Evolutionary conservation across 2,888 invertebrate species (phyloP).

Genomic region (Troglohyphantes excavatus): DNA sequence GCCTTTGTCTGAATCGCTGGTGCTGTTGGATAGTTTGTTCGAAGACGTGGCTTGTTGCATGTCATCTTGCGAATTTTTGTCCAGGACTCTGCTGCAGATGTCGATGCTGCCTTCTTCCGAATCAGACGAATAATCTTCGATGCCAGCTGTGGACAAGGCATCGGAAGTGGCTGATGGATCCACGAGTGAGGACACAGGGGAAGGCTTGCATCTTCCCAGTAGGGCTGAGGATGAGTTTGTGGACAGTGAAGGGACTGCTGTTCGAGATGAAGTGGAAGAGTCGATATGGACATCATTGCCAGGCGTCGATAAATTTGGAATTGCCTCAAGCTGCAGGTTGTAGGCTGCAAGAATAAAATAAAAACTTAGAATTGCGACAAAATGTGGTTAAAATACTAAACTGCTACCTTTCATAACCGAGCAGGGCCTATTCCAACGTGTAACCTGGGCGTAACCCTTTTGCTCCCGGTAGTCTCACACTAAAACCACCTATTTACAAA

Average conservation of each 20-base stretch:
- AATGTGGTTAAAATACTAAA: too few relatives aligned
- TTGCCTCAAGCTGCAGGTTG: slow-evolving; percentile 46
- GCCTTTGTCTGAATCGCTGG: slow-evolving; percentile 63
- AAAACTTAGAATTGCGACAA: too few relatives aligned
- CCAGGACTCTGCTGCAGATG: slow-evolving; percentile 58
- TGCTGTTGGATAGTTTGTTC: not conserved
- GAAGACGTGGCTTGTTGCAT: not conserved
- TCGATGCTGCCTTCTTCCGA: slow-evolving; percentile 72
- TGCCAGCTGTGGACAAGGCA: not conserved
- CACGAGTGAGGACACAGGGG: slow-evolving; percentile 43
- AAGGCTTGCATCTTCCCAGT: slow-evolving; percentile 22
- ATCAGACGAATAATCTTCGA: slow-evolving; percentile 57
- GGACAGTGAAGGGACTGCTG: not conserved
- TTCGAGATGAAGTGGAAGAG: not conserved
- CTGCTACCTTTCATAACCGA: too few relatives aligned
- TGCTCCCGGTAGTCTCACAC: too few relatives aligned
- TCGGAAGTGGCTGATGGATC: slow-evolving; percentile 37
- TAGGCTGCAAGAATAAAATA: slow-evolving; percentile 55
- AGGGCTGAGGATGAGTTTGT: not conserved
- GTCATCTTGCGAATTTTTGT: slow-evolving; percentile 18
- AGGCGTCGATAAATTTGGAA: slow-evolving; percentile 9
- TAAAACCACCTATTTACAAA: too few relatives aligned
- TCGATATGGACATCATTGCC: slow-evolving; percentile 27
- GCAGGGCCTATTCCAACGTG: too few relatives aligned
- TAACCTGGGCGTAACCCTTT: too few relatives aligned